Percentiles rank a stretch among this genome's conserved stretches.
Conservation (phyloP, 1,140 invertebrate genomes). For the Musca vetustissima region DNA sequence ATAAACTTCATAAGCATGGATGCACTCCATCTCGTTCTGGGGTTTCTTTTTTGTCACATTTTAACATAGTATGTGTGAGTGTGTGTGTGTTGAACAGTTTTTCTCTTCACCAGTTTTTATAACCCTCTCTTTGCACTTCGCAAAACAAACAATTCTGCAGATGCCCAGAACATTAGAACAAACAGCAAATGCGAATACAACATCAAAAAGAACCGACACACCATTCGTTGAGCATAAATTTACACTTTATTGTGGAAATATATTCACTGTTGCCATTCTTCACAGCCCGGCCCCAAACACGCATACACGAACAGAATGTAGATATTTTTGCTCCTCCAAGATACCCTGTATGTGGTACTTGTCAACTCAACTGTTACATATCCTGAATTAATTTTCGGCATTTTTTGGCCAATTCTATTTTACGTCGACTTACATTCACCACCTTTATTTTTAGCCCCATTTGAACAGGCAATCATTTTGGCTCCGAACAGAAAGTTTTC, state of each 20-base stretch:
- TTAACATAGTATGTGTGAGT: background rate
- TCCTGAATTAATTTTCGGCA: slow-evolving; percentile 12
- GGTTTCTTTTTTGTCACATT: too few relatives aligned
- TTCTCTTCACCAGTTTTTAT: background rate
- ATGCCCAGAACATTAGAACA: slow-evolving; percentile 6
- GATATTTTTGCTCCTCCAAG: background rate
- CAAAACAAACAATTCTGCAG: background rate
- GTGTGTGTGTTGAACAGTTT: too few relatives aligned
- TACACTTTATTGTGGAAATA: slow-evolving; percentile 18
- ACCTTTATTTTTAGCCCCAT: too few relatives aligned
- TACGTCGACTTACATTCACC: background rate
- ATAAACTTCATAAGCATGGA: slow-evolving; percentile 19
- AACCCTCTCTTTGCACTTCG: too few relatives aligned
- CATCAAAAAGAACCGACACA: background rate
- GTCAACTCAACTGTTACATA: slow-evolving; percentile 15
- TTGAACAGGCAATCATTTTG: background rate
- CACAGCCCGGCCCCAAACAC: too few relatives aligned
- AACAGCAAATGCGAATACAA: background rate
- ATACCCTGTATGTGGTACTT: background rate
- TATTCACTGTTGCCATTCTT: slow-evolving; percentile 4
- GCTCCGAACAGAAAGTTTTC: background rate
- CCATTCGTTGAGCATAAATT: slow-evolving; percentile 12
- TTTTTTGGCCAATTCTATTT: background rate
- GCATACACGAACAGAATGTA: too few relatives aligned
- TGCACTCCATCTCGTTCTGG: background rate